Evolutionary conservation across 2,797 vertebrate genomes (phyloP).

Genomic region (Semotilus atromaculatus): DNA sequence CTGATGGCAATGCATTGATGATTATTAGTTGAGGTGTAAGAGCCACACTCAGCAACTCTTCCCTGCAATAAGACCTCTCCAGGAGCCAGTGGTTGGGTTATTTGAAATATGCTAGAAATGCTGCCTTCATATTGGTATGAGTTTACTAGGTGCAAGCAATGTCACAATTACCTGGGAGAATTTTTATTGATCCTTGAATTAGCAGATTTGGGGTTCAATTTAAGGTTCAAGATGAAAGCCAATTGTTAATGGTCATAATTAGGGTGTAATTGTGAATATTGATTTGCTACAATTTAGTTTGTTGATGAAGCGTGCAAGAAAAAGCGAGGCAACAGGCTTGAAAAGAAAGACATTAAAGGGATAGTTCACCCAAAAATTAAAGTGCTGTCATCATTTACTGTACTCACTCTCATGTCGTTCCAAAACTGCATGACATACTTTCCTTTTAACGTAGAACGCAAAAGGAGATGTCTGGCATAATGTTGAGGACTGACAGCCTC

Average conservation of each 20-base stretch:
- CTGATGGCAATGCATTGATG: not conserved
- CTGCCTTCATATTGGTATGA: not conserved
- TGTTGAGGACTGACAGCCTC: not conserved
- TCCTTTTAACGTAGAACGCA: not conserved
- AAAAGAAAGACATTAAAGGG: not conserved
- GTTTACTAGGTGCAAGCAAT: not conserved
- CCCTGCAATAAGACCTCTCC: not conserved
- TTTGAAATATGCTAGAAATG: not conserved
- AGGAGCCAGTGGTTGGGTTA: not conserved
- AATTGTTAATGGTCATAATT: not conserved
- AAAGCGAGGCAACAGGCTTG: not conserved
- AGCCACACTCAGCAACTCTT: not conserved
- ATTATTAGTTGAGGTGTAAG: not conserved
- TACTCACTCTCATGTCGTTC: not conserved
- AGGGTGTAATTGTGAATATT: not conserved
- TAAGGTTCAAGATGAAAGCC: not conserved
- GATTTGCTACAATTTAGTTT: constrained; percentile 7
- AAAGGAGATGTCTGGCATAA: constrained; percentile 7
- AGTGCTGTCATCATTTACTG: not conserved
- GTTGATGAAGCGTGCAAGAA: not conserved
- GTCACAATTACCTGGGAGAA: not conserved
- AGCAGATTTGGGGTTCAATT: not conserved
- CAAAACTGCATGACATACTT: constrained; percentile 4
- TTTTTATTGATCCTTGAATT: not conserved
- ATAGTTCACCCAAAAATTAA: not conserved